phyloP scores from a whole-genome alignment of 2,888 invertebrate genomes.

The Rhimphoctona megacephalus region DNA sequence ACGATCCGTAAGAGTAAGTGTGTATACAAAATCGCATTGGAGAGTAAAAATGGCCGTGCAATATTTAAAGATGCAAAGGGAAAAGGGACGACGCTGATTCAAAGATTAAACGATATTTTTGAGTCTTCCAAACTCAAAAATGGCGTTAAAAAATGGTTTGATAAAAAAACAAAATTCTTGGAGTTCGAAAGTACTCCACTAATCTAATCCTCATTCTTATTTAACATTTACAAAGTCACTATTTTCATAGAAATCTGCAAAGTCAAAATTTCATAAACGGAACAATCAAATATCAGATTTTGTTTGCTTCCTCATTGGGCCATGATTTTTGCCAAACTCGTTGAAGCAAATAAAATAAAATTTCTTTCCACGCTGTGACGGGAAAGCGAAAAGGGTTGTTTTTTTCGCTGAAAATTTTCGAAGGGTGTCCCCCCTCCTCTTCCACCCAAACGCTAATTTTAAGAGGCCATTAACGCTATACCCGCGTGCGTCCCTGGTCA shows the following conservation, averaged over 20 bases:
- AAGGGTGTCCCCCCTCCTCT: conserved; percentile 70
- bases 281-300: neutral
- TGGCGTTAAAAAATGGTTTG: too few species aligned
- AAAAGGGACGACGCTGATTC: neutral
- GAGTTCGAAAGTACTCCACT: too few species aligned
- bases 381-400: conserved; percentile 43
- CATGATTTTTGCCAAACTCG: neutral
- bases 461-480: conserved; percentile 84
- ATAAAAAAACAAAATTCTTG: too few species aligned
- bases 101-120: neutral
- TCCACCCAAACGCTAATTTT: conserved; percentile 79
- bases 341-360: neutral
- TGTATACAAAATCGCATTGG: conserved; percentile 10
- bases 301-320: neutral
- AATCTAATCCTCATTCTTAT: too few species aligned
- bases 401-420: conserved; percentile 73
- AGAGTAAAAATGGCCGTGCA: neutral
- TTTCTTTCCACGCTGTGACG: neutral
- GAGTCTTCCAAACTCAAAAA: neutral
- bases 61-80: conserved; percentile 7
- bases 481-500: conserved; percentile 81
- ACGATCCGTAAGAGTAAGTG: conserved; percentile 73
- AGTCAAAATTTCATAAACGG: too few species aligned
- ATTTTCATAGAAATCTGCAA: too few species aligned
- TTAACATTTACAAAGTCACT: too few species aligned